These are phyloP conservation scores for Notodonta ziczac DNA, from an alignment of 2,888 invertebrate genomes.

Conservation along the genomic window DNA sequence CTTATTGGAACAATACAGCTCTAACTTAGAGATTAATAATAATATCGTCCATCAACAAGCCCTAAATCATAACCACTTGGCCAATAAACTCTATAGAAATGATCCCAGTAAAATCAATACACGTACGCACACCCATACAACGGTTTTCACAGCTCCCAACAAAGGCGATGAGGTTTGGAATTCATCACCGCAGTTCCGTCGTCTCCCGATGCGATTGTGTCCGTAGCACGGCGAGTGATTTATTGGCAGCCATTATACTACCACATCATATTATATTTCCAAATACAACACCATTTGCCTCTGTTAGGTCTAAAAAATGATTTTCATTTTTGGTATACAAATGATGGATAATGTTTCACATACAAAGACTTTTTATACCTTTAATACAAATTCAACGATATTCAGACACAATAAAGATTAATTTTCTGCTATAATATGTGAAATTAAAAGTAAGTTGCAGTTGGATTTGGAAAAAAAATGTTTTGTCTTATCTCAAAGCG, in stretches of 20 bases:
- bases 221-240: constrained; percentile 55
- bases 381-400: neutral
- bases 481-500: too few species aligned
- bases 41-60: too few species aligned
- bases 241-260: constrained; percentile 53
- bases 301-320: constrained; percentile 37
- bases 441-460: too few species aligned
- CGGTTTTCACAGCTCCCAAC: constrained; percentile 26
- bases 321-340: constrained; percentile 24
- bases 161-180: constrained; percentile 43
- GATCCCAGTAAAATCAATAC: neutral
- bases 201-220: constrained; percentile 54
- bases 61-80: neutral
- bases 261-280: constrained; percentile 50
- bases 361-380: neutral
- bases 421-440: too few species aligned
- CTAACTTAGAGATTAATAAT: too few species aligned
- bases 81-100: neutral
- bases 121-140: neutral
- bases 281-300: constrained; percentile 47
- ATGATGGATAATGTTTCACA: neutral
- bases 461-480: too few species aligned
- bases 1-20: too few species aligned
- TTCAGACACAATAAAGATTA: neutral
- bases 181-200: constrained; percentile 53